Evolutionary conservation across 2,888 invertebrate genomes (phyloP).

Genomic region (Noctua comes): DNA sequence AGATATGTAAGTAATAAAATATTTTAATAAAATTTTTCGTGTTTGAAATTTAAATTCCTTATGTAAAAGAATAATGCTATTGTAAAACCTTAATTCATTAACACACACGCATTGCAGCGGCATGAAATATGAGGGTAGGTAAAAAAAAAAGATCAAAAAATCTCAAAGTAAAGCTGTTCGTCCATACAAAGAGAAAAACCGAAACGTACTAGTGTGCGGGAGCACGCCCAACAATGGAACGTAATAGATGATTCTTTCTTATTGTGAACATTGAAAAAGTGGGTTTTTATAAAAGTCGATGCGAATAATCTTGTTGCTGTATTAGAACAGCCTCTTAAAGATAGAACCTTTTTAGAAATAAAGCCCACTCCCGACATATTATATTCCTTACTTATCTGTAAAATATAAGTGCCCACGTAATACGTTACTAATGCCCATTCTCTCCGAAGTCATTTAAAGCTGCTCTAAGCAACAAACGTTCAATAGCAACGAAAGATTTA

Average conservation of each 20-base stretch:
- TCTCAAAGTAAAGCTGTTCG: conserved; percentile 59
- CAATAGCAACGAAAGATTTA: conserved; percentile 62
- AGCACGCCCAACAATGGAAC: conserved; percentile 75
- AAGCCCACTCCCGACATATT: conserved; percentile 6
- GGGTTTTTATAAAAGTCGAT: conserved; percentile 76
- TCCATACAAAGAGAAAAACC: conserved; percentile 69
- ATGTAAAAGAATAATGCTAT: not conserved
- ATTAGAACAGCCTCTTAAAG: conserved; percentile 39
- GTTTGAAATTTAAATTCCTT: not conserved
- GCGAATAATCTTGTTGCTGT: conserved; percentile 70
- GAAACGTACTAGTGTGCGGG: conserved; percentile 64
- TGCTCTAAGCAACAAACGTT: conserved; percentile 54
- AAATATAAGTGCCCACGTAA: conserved; percentile 18
- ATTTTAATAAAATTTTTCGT: conserved; percentile 35
- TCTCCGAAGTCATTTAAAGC: conserved; percentile 50
- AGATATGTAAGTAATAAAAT: conserved; percentile 86
- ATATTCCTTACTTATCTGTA: conserved; percentile 12
- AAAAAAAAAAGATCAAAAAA: conserved; percentile 59
- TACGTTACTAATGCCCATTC: conserved; percentile 31
- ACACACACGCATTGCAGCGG: conserved; percentile 26
- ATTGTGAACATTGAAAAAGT: conserved; percentile 77
- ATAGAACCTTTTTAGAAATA: conserved; percentile 27
- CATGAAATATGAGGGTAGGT: conserved; percentile 49
- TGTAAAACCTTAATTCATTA: conserved; percentile 33
- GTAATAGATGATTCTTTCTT: conserved; percentile 80